Base-by-base conservation (phyloP, 2,797 vertebrate genomes). In the Austrolebias charrua region DNA sequence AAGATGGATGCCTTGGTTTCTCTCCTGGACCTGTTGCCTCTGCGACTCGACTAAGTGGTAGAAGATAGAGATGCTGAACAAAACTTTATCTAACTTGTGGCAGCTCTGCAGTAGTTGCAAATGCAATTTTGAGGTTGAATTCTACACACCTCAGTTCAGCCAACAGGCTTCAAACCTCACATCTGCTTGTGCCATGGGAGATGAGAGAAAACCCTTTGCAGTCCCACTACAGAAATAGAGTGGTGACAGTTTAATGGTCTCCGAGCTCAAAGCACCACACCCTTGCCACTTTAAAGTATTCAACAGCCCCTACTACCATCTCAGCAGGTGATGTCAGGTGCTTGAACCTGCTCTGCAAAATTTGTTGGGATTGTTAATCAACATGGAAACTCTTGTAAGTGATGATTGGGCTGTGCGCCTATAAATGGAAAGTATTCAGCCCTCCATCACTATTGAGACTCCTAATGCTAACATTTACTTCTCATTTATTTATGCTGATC, bases 241-340 rank as follows among this genome's bases (percentile, higher is more conserved):
- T 89, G 88, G 85, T 89, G 89, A 92, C 88, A 90, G 85, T 81
- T 91, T 91, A 91, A 91, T 88, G 79, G 84, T 70, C 82, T 81
- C 85, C 42, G 1, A 66, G 80, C 79, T 86, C 69, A 20, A 68
- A 63, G 74, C 80, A 74, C 89, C 90, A 86, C 89, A 74, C 89
- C 89, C 87, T 77, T 74, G 71, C 86, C 86, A 82, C 78, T 79
- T 66, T 58, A 14, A 43, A 44, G 38, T 57, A 61, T 78, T 86
- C 88, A 76, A 90, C 85, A 82, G 83, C 81, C 76, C 77, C 73
- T 48, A 18, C 65, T 78, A 79, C 82, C 78, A 62, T 70, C 70
- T 47, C 64, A 56, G 77, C 54, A 55, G 44, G 78, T 91, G 88
- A 92, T 69, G 66, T 91, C 83, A 89, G 82, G 87, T 83, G 79